Evolutionary conservation across 2,888 invertebrate genomes (phyloP), one percentile per base, ranked within the genome.

Genomic region (Tachina grossa): DNA sequence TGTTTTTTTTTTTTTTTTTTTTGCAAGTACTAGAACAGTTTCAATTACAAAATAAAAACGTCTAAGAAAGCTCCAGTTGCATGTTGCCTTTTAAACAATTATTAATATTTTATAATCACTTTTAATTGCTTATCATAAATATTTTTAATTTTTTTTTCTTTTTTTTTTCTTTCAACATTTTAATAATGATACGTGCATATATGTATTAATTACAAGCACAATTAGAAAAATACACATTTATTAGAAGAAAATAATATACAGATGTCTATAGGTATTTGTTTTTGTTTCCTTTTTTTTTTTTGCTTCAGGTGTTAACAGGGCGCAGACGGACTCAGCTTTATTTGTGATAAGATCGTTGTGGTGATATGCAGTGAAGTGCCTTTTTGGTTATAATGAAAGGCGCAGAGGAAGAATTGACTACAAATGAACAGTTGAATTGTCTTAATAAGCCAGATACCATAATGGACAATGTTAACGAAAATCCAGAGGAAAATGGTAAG

Each of bases 351-450:
- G 66, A 66, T 80, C 6, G 49, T 74, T 9, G n/a, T 41, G 13
- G n/a, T 65, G 65, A 65, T 49, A 72, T 69, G 39, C 63, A 71
- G 2, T 14, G 8, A 41, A 41, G 19, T 14, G 43, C 84, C 88
- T 53, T 79, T 31, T 31, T 31, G 0, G 4, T 31, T 31, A 31
- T 31, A 31, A 91, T 92, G 91, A 91, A 91, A 89, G 89, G 89
- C 63, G 89, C 19, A 41, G 66, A 68, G 45, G 80, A 90, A 86
- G 89, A 91, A 87, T 72, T 89, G 65, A 86, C 65, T 11, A 77
- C 87, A 87, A 88, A 84, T 88, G 87, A 86, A 87, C 89, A 89
- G 87, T 84, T 88, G 49, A 86, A 87, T 87, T 88, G 31, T 88
- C 89, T 87, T 69, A 88, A 89, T 61, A 88, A 89, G 87, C 88